Percentiles rank a stretch among this genome's conserved stretches.
Conservation (phyloP, 2,888 invertebrate genomes). For the Cryptocheilus praepositus region DNA sequence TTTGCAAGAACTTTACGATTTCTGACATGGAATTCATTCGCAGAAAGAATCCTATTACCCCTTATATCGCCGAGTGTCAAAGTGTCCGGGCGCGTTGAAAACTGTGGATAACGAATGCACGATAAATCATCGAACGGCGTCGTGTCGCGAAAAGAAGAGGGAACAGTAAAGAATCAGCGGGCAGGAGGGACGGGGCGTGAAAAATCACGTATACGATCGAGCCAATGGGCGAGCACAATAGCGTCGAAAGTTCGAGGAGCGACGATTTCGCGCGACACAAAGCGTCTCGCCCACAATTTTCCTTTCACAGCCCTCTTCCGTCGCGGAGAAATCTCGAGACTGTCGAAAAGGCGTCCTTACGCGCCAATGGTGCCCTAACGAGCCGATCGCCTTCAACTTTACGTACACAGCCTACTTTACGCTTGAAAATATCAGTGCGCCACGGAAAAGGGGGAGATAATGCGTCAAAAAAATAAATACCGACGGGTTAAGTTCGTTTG, state of each 20-base stretch:
- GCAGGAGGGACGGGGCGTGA: conserved; percentile 30
- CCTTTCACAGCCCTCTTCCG: conserved; percentile 38
- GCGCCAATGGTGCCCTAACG: conserved; percentile 44
- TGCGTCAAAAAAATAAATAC: too few species aligned
- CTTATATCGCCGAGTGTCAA: too few species aligned
- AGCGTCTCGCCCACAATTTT: conserved; percentile 46
- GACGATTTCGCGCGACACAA: conserved; percentile 42
- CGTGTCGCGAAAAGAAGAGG: too few species aligned
- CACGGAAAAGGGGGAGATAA: too few species aligned
- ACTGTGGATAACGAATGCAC: too few species aligned
- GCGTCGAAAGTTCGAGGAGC: conserved; percentile 44
- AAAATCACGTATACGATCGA: conserved; percentile 44
- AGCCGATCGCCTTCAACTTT: conserved; percentile 33
- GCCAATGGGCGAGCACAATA: conserved; percentile 47
- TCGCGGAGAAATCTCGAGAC: conserved; percentile 30
- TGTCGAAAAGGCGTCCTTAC: conserved; percentile 32
- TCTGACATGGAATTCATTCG: too few species aligned
- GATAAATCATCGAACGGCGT: too few species aligned
- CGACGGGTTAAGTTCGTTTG: too few species aligned
- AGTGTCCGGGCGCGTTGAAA: too few species aligned
- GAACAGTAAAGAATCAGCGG: background rate
- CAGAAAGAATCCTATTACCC: too few species aligned
- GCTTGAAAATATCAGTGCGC: background rate
- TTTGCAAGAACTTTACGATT: too few species aligned
- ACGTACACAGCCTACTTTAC: conserved; percentile 21